Conservation (phyloP, 2,113 vertebrate species). For the Tamias sibiricus region DNA sequence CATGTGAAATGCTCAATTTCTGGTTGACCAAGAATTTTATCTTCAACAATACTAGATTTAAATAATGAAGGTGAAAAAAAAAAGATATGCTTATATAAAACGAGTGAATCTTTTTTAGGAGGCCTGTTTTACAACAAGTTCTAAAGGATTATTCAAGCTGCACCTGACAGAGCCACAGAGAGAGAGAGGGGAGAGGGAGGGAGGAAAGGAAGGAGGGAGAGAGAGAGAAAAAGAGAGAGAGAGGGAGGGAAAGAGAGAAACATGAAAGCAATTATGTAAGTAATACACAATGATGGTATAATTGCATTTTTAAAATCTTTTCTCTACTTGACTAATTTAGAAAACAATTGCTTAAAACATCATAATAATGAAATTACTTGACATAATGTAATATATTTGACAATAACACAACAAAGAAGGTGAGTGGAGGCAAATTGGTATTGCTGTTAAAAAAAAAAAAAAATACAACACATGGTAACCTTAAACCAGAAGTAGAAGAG, state of each 20-base stretch:
- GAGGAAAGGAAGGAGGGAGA: background rate
- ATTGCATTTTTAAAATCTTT: background rate
- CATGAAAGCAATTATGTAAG: background rate
- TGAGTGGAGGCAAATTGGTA: background rate
- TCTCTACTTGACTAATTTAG: slow-evolving; percentile 4
- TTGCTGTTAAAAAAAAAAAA: background rate
- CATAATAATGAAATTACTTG: background rate
- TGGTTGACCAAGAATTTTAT: background rate
- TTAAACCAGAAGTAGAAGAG: background rate
- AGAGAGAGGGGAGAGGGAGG: background rate
- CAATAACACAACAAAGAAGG: background rate
- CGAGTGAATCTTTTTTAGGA: background rate
- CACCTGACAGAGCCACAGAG: background rate
- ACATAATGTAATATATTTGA: slow-evolving; percentile 34
- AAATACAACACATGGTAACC: background rate
- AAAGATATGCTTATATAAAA: background rate
- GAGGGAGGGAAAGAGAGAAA: background rate
- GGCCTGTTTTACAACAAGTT: background rate
- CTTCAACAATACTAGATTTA: background rate
- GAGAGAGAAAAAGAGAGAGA: background rate
- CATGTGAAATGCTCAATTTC: background rate
- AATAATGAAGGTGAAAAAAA: background rate
- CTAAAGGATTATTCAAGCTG: background rate
- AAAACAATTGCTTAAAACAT: slow-evolving; percentile 15
- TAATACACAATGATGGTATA: slow-evolving; percentile 2